Evolutionary conservation across 2,797 vertebrate genomes (phyloP), one percentile per base, ranked within the genome.

Genomic region (Pangasius krempfi): DNA sequence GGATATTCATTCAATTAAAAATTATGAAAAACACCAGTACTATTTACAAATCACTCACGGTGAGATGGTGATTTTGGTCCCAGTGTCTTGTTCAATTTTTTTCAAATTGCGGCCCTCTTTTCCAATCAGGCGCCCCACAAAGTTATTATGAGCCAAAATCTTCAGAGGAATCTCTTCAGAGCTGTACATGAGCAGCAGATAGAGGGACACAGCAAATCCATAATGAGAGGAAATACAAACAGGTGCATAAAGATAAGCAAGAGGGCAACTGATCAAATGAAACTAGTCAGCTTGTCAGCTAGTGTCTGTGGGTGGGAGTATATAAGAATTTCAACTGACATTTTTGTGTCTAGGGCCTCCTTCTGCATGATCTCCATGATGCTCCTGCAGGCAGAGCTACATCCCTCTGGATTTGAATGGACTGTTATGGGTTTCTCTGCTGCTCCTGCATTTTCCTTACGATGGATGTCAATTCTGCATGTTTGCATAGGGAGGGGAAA

Each of bases 351-450:
- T 73, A 98, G 94, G 54, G 99, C 98, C 95, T 99, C 99, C 93
- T 99, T 99, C 95, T 99, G 98, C 98, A 99, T 99, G 94, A 99
- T 99, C 94, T 99, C 98, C 98, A 99, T 97, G 94, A 99, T 99
- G 92, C 97, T 98, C 92, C 96, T 97, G 93, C 99, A 99, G 92
- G 99, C 98, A 0, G 95, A 97, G 58, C 98, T 98, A 92, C 98
- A 99, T 72, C 99, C 98, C 91, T 99, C 98, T 30, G 98, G 98
- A 76, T 98, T 99, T 72, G 99, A 99, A 93, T 99, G 98, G 90
- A 99, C 98, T 0, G 98, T 99, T 93, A 99, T 99, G 52, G 98
- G 98, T 95, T 99, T 99, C 95, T 99, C 98, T 40, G 98, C 98
- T 33, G 98, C 98, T 47, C 99, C 99, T 50, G 98, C 98, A 18